A percentile compares a stretch with the other conserved stretches of the same genome.
Evolutionary conservation across 2,797 vertebrate genomes (phyloP).

Genomic region (Semotilus atromaculatus): DNA sequence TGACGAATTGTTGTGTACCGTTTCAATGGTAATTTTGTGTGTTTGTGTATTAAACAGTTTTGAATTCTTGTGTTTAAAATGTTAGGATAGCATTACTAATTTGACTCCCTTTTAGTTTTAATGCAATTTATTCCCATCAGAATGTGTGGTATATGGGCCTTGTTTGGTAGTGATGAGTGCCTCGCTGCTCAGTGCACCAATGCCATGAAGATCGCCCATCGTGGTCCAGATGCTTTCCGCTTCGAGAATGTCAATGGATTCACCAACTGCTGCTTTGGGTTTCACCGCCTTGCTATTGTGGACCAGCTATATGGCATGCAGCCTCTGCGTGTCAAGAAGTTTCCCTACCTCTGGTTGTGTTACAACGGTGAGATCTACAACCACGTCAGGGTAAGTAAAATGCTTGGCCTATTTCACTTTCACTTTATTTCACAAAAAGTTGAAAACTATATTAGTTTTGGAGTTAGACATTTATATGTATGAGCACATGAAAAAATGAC

Average conservation of each 20-base stretch:
- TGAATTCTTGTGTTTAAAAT: too few species aligned
- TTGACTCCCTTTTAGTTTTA: too few species aligned
- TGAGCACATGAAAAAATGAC: too few species aligned
- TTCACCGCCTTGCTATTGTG: conserved; percentile 91
- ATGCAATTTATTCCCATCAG: background rate
- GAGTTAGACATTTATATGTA: too few species aligned
- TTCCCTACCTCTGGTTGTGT: conserved; percentile 91
- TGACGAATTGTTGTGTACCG: too few species aligned
- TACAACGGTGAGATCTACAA: conserved; percentile 99
- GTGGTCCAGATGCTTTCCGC: conserved; percentile 83
- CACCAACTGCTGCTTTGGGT: conserved; percentile 95
- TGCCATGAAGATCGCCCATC: conserved; percentile 86
- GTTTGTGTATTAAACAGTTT: too few species aligned
- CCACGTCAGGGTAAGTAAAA: conserved; percentile 72
- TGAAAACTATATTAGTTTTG: too few species aligned
- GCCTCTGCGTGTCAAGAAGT: conserved; percentile 88
- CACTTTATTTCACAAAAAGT: too few species aligned
- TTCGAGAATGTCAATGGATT: conserved; percentile 93
- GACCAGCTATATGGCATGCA: conserved; percentile 95
- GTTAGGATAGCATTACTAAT: too few species aligned
- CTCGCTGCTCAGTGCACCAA: conserved; percentile 80
- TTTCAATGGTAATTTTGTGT: too few species aligned
- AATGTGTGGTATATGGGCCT: conserved; percentile 97
- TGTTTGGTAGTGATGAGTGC: conserved; percentile 90
- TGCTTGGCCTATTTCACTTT: too few species aligned